phyloP scores from a whole-genome alignment of 1,140 invertebrate genomes.

The Drosophila novamexicana region DNA sequence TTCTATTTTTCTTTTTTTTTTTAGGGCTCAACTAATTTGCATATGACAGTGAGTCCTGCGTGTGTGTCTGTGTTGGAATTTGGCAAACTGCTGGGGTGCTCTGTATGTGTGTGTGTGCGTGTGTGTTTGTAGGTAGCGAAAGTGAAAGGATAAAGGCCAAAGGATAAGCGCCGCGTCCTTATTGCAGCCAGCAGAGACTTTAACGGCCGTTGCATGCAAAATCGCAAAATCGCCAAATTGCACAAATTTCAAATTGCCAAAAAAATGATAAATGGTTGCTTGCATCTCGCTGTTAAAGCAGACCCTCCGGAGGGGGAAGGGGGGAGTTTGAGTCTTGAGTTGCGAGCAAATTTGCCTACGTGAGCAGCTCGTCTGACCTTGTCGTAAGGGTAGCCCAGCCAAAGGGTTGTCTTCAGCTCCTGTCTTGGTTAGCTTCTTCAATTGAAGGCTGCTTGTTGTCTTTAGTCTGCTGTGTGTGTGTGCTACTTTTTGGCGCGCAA shows the following conservation, averaged over 20 bases:
- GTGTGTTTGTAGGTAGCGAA: slow-evolving; percentile 68
- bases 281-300: slow-evolving; percentile 39
- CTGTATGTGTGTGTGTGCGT: slow-evolving; percentile 28
- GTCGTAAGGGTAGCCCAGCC: slow-evolving; percentile 35
- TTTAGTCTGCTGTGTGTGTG: slow-evolving; percentile 17
- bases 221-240: slow-evolving; percentile 54
- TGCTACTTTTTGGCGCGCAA: slow-evolving; percentile 70
- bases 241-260: slow-evolving; percentile 5
- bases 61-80: slow-evolving; percentile 65
- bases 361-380: slow-evolving; percentile 63
- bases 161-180: slow-evolving; percentile 53
- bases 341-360: slow-evolving; percentile 54
- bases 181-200: slow-evolving; percentile 39
- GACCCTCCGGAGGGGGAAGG: background rate
- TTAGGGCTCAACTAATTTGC: slow-evolving; percentile 67
- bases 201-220: slow-evolving; percentile 76
- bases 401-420: slow-evolving; percentile 48
- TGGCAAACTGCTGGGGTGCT: slow-evolving; percentile 63
- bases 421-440: slow-evolving; percentile 55
- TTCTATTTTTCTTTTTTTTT: slow-evolving; percentile 57
- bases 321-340: slow-evolving; percentile 7
- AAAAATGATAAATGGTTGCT: slow-evolving; percentile 74
- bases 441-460: slow-evolving; percentile 23
- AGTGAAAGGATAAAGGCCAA: slow-evolving; percentile 71
- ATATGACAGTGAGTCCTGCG: slow-evolving; percentile 64